Percentiles rank a stretch among this genome's conserved stretches.
These are phyloP conservation scores for Maniola jurtina DNA, from an alignment of 1,140 invertebrate genomes.

Conservation along the genomic window DNA sequence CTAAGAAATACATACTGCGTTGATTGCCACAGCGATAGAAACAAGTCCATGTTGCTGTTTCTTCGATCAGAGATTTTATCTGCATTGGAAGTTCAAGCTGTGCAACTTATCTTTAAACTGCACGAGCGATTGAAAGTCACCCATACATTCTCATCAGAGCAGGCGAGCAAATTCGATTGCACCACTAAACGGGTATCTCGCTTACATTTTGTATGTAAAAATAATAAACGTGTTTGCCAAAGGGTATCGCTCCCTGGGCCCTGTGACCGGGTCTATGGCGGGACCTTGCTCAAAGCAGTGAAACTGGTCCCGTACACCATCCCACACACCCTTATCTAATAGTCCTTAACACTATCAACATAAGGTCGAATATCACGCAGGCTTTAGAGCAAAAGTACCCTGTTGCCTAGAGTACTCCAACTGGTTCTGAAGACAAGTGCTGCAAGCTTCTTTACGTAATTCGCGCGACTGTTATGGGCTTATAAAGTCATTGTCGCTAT, in stretches of 20 bases:
- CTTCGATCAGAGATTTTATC: background rate
- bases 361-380: constrained; percentile 14
- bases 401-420: constrained; percentile 22
- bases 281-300: constrained; percentile 57
- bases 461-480: constrained; percentile 34
- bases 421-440: constrained; percentile 42
- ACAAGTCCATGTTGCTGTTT: background rate
- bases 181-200: constrained; percentile 19
- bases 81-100: background rate
- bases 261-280: constrained; percentile 51
- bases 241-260: constrained; percentile 39
- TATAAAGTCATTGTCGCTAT: constrained; percentile 31
- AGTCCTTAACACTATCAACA: constrained; percentile 3
- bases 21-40: background rate
- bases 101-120: background rate
- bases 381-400: background rate
- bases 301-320: constrained; percentile 48
- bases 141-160: constrained; percentile 22
- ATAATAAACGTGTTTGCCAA: constrained; percentile 38
- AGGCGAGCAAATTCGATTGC: constrained; percentile 28
- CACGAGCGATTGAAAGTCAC: background rate
- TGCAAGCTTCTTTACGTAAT: constrained; percentile 46
- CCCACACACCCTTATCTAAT: constrained; percentile 1
- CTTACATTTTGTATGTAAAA: constrained; percentile 39
- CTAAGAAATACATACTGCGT: no score